Evolutionary conservation across 2,888 invertebrate genomes (phyloP), one percentile per base, ranked within the genome.

Genomic region (Pterobdella sp.): DNA sequence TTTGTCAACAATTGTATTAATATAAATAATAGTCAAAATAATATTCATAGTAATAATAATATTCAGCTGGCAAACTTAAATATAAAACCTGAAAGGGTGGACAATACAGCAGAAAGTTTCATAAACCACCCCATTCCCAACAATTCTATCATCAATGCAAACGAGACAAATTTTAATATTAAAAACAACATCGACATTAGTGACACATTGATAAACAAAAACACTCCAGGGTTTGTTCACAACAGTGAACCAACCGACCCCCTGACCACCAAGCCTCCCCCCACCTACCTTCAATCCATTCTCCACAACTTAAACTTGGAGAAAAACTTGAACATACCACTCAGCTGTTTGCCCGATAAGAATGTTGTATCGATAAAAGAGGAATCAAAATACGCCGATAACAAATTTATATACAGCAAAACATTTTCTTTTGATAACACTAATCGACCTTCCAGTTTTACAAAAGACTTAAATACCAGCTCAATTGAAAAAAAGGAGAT

Each of bases 261-360:
- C 31, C 71, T 35, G 0, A 14, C 14, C 69, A 49, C 22, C 26
- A 37, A 37, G 29, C 69, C 69, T 1, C 69, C 69, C 52, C 69
- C 69, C 10, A 49, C 42, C 49, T 69, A 69, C 32, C 22, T 52
- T 10, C 69, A 69, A 32, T 69, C 69, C 31, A 29, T 69, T 32
- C 37, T 69, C 52, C 22, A 69, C 68, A 35, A 42, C 14, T 3
- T 26, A 4, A 37, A 42, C 4, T 2, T 32, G 26, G n/a, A 3
- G 18, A 68, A 29, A 29, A 65, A 65, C 65, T 31, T 7, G 31
- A 65, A 65, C 32, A 65, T 63, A 7, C n/a, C 63, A 63, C 63
- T 14, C 26, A 14, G 7, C 31, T 7, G 10, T n/a, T n/a, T n/a
- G n/a, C 49, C 49, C 49, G 22, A 42, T 42, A 22, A 7, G 22